These are phyloP conservation scores for Aurelia aurita complex sp. Pacific DNA, from an alignment of 30 jellyfish, hydroid and myxozoan species.

Conservation along the genomic window DNA sequence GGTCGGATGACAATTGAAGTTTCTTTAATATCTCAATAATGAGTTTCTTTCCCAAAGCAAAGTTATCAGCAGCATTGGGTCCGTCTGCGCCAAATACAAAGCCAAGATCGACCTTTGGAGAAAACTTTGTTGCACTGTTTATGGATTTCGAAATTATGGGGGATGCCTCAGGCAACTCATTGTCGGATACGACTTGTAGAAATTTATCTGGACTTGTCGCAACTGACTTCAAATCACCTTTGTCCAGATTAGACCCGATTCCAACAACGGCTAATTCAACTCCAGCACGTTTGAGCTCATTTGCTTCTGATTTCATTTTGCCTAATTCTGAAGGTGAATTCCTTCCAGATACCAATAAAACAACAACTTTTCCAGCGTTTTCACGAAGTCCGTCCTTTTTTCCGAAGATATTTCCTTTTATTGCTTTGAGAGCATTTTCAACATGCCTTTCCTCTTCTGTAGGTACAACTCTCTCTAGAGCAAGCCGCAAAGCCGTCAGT, in stretches of 20 bases:
- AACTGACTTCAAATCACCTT: conserved; percentile 6
- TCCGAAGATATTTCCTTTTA: not conserved
- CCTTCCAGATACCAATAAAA: conserved; percentile 47
- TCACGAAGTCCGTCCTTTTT: not conserved
- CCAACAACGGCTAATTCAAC: conserved; percentile 43
- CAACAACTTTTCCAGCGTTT: conserved; percentile 57
- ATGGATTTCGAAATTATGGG: conserved; percentile 12
- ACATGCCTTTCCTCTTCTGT: conserved; percentile 17
- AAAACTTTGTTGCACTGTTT: not conserved
- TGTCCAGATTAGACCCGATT: conserved; percentile 14
- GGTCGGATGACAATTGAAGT: conserved; percentile 27
- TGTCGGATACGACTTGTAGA: not conserved
- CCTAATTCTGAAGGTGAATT: not conserved
- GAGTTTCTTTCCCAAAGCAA: conserved; percentile 33
- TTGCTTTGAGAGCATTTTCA: not conserved
- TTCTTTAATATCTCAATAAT: conserved; percentile 33
- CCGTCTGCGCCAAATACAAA: conserved; percentile 54
- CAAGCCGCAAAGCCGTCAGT: not conserved
- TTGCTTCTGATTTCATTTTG: not conserved
- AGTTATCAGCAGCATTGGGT: conserved; percentile 10
- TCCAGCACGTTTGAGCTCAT: conserved; percentile 3
- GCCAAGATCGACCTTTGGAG: conserved; percentile 36
- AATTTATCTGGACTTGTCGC: conserved; percentile 15
- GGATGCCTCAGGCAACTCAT: conserved; percentile 14
- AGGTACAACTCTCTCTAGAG: conserved; percentile 1